Base-by-base conservation (phyloP, 2,113 vertebrate species). In the Cichladusa arquata region DNA sequence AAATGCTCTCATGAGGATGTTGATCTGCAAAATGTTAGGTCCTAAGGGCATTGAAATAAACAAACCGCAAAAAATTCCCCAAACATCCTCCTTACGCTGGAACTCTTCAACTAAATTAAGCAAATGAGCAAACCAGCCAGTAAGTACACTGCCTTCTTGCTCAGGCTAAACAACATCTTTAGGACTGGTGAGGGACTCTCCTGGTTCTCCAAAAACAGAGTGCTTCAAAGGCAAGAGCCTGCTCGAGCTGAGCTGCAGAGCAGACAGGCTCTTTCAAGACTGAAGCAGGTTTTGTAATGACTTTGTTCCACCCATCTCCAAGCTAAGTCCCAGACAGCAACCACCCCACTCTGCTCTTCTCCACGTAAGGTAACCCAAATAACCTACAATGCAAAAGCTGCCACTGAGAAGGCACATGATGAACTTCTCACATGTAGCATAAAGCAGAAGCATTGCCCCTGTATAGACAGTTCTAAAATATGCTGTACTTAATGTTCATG, bases 1-100 rank as follows among this genome's bases (percentile, higher is more conserved):
- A 92, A 83, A 86, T 34, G 72, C 65, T 93, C 72, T 94, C 88
- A 42, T 47, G 82, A 94, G 86, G 86, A 95, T 36, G 70, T 45
- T 86, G 86, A 92, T 88, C 80, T 80, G 54, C 79, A 83, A 90
- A 94, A 95, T 71, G 86, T 64, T 89, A 93, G 36, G 70, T 93
- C 84, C 73, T 91, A 69, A 72, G 93, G 91, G 84, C 73, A 95
- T 25, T 65, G 81, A 87, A 89, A 92, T 74, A 95, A 96, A 92
- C 86, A 92, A 93, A 87, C 57, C 4, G 14, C 81, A 89, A 81
- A 89, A 91, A 89, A 65, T 61, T 92, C 72, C 83, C 89, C 48
- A 87, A 86, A 93, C 84, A 76, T 90, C 72, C 81, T 89, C 61
- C 58, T 91, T 57, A 81, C 1, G 5, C 65, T 60, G 87, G 31